Percentiles rank a stretch among this genome's conserved stretches.
These are phyloP conservation scores for Tubulanus polymorphus DNA, from an alignment of 2,888 invertebrate genomes.

Conservation along the genomic window DNA sequence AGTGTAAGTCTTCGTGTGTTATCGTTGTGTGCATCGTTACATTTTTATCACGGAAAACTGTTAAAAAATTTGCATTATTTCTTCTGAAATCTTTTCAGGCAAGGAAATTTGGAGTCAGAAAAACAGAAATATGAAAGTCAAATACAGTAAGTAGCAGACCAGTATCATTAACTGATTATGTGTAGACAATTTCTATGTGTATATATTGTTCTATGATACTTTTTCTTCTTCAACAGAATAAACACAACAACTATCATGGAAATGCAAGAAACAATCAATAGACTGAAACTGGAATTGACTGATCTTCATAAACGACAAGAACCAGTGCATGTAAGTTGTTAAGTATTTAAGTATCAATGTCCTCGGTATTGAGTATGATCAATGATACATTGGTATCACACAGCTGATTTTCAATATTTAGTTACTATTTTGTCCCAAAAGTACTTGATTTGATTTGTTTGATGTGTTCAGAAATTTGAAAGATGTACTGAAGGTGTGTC, in stretches of 20 bases:
- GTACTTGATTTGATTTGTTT: too few species aligned
- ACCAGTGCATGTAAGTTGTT: too few species aligned
- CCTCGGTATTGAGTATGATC: too few species aligned
- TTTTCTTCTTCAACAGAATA: slow-evolving; percentile 27
- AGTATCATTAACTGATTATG: too few species aligned
- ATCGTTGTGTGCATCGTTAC: neutral
- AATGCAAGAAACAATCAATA: slow-evolving; percentile 50
- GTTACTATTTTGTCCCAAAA: too few species aligned
- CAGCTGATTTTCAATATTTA: too few species aligned
- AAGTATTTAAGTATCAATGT: too few species aligned
- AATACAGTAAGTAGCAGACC: slow-evolving; percentile 26
- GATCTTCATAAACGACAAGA: slow-evolving; percentile 22
- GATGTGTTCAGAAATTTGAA: too few species aligned
- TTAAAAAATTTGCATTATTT: too few species aligned
- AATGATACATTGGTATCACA: too few species aligned
- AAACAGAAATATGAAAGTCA: slow-evolving; percentile 39
- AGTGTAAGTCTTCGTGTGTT: slow-evolving; percentile 27
- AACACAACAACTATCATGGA: slow-evolving; percentile 51
- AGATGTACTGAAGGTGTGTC: too few species aligned
- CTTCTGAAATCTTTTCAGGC: slow-evolving; percentile 23
- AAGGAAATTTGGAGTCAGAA: slow-evolving; percentile 33
- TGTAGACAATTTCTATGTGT: too few species aligned
- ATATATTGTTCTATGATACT: neutral
- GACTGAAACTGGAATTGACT: slow-evolving; percentile 41
- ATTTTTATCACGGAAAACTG: neutral